A percentile compares a stretch with the other conserved stretches of the same genome.
phyloP scores from a whole-genome alignment of 2,113 vertebrate genomes.

The Oenanthe oenanthe region DNA sequence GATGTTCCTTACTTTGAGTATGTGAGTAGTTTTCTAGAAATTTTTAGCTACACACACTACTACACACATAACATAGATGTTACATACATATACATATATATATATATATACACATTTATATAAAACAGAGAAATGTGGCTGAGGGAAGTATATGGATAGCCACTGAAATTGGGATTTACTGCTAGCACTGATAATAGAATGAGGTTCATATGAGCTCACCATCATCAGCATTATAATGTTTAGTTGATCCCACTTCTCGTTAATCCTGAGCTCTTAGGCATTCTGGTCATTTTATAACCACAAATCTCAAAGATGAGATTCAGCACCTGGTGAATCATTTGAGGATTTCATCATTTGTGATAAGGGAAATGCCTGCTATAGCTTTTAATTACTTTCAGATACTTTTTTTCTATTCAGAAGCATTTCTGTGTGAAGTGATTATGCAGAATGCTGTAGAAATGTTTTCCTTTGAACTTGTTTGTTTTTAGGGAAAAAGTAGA shows the following conservation, averaged over 20 bases:
- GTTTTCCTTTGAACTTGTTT: fast-evolving
- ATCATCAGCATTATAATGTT: background rate
- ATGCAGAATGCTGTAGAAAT: background rate
- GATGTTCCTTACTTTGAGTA: background rate
- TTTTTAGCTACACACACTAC: too few species aligned
- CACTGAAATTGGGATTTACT: background rate
- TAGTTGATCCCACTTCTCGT: background rate
- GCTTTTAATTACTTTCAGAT: background rate
- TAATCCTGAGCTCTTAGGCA: background rate
- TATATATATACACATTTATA: fast-evolving
- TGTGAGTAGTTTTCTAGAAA: background rate
- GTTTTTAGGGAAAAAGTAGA: background rate
- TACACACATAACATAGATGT: fast-evolving
- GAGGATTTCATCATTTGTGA: background rate
- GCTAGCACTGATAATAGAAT: background rate
- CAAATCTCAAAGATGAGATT: background rate
- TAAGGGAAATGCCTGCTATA: background rate
- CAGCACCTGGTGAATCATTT: background rate
- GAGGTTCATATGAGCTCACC: background rate
- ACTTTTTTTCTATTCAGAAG: background rate
- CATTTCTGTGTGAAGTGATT: background rate
- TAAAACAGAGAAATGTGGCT: background rate
- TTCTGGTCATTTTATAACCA: background rate
- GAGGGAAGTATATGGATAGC: background rate
- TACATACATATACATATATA: fast-evolving